These are phyloP conservation scores for Ceraclea dissimilis DNA, from an alignment of 2,888 invertebrate genomes.

Conservation along the genomic window DNA sequence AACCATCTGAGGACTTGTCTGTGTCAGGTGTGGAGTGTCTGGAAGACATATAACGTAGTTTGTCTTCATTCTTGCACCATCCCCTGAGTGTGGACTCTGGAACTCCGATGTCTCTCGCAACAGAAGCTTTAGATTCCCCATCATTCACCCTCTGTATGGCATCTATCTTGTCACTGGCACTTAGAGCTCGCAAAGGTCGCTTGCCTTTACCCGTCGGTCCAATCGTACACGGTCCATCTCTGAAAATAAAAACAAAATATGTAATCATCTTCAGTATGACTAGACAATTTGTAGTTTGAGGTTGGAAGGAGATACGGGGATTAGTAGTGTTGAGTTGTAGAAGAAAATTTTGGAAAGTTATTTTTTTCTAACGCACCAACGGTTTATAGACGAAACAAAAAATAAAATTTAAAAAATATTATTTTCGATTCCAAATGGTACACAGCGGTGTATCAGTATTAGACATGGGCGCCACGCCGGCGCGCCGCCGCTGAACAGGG, in stretches of 20 bases:
- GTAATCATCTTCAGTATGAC: too few relatives aligned
- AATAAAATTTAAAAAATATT: too few relatives aligned
- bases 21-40: constrained; percentile 66
- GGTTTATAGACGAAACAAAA: too few relatives aligned
- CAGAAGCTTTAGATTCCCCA: constrained; percentile 80
- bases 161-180: constrained; percentile 71
- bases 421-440: too few relatives aligned
- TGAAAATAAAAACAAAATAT: constrained; percentile 26
- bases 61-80: constrained; percentile 83
- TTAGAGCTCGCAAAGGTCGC: constrained; percentile 69
- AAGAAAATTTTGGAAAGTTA: too few relatives aligned
- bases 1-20: constrained; percentile 49
- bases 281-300: too few relatives aligned
- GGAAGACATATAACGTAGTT: constrained; percentile 59
- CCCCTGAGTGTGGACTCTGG: constrained; percentile 80
- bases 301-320: too few relatives aligned
- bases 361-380: too few relatives aligned
- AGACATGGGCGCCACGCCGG: too few relatives aligned
- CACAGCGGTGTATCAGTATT: too few relatives aligned
- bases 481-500: too few relatives aligned
- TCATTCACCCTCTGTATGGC: constrained; percentile 77
- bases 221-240: constrained; percentile 26
- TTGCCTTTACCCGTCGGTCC: constrained; percentile 56
- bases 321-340: too few relatives aligned
- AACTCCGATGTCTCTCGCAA: constrained; percentile 77